A percentile compares a stretch with the other conserved stretches of the same genome.
Conservation (phyloP, 2,113 vertebrate genomes). For the Capreolus pygargus region DNA sequence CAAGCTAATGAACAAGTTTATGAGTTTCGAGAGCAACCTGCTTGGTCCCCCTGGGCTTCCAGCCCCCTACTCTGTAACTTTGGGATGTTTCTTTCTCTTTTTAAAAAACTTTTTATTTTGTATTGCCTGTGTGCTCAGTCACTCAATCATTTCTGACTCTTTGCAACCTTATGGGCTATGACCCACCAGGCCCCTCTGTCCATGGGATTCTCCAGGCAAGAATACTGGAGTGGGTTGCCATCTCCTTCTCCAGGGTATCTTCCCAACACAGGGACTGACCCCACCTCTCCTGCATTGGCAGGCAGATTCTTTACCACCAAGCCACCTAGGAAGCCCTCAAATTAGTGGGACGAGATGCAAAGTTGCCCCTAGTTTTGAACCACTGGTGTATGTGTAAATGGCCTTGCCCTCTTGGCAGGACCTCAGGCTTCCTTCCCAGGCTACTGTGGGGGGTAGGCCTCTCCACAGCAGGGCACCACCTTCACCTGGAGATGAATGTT, state of each 20-base stretch:
- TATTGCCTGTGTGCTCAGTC: background rate
- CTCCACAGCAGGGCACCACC: background rate
- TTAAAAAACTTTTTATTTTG: background rate
- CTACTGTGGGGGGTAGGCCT: fast-evolving
- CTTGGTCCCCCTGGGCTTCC: background rate
- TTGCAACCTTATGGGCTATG: background rate
- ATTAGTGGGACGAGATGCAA: background rate
- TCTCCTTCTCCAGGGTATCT: background rate
- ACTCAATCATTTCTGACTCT: background rate
- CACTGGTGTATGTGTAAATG: background rate
- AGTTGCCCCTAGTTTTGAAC: background rate
- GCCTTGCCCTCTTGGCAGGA: background rate
- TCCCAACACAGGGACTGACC: background rate
- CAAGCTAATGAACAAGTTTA: background rate
- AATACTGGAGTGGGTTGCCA: background rate
- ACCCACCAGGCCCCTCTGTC: background rate
- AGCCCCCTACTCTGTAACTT: background rate
- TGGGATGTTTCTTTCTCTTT: background rate
- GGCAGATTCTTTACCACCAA: background rate
- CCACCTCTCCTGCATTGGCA: background rate
- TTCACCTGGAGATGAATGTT: background rate
- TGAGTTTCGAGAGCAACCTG: background rate
- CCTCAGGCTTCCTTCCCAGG: background rate
- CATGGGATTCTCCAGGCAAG: background rate
- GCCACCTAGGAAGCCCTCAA: background rate